These are phyloP conservation scores for Metopolophium dirhodum DNA, from an alignment of 1,140 invertebrate species.

Conservation along the genomic window DNA sequence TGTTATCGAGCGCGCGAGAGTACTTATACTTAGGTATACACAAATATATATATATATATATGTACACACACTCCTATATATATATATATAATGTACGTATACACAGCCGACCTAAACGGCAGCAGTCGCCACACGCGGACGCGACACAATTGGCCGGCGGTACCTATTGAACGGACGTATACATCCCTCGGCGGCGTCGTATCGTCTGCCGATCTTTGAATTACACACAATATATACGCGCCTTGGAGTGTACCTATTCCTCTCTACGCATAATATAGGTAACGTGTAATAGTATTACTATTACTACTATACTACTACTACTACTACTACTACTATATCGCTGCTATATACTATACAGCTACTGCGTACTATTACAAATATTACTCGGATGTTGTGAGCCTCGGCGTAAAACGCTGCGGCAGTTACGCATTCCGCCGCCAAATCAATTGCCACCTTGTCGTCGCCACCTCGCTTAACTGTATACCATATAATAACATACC, in stretches of 20 bases:
- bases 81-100: neutral
- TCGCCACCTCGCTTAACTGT: neutral
- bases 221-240: neutral
- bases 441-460: constrained; percentile 23
- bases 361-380: neutral
- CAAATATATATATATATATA: neutral
- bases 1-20: neutral
- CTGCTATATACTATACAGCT: neutral
- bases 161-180: constrained; percentile 18
- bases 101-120: neutral
- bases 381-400: neutral
- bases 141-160: constrained; percentile 37
- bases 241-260: neutral
- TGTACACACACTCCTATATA: neutral
- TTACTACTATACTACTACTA: neutral
- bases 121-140: neutral
- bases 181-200: constrained; percentile 3
- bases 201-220: constrained; percentile 40
- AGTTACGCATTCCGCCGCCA: neutral
- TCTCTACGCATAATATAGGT: neutral
- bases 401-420: neutral
- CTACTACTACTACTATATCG: neutral
- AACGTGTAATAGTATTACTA: neutral
- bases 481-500: neutral
- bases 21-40: neutral